Evolutionary conservation across 2,888 invertebrate genomes (phyloP).

Genomic region (Cheilosia variabilis): DNA sequence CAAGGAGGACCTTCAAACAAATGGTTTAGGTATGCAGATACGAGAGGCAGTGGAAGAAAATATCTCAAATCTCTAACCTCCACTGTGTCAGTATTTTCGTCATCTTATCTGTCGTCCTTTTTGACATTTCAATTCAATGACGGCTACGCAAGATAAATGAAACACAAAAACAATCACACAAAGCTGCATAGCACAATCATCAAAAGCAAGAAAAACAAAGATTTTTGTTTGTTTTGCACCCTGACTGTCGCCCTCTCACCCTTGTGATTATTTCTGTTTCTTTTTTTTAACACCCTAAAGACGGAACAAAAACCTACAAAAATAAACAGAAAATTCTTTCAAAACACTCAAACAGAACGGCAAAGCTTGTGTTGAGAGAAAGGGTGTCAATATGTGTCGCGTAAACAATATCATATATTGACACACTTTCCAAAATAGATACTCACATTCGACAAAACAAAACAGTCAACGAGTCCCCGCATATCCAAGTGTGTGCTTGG

Average conservation of each 20-base stretch:
- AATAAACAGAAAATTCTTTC: constrained; percentile 20
- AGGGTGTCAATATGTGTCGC: constrained; percentile 74
- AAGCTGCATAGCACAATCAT: constrained; percentile 30
- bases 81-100: constrained; percentile 54
- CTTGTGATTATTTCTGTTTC: neutral
- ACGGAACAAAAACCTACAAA: constrained; percentile 46
- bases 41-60: constrained; percentile 2
- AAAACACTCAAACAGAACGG: constrained; percentile 44
- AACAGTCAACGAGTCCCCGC: constrained; percentile 9
- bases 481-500: neutral
- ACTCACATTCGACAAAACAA: constrained; percentile 48
- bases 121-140: constrained; percentile 60
- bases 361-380: constrained; percentile 31
- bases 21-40: constrained; percentile 16
- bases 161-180: constrained; percentile 53
- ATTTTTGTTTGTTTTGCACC: constrained; percentile 19
- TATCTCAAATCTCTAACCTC: constrained; percentile 42
- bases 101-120: constrained; percentile 54
- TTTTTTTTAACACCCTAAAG: constrained; percentile 32
- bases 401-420: constrained; percentile 72
- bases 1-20: constrained; percentile 10
- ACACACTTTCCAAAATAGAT: constrained; percentile 73
- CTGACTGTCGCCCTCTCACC: neutral
- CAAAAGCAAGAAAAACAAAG: constrained; percentile 37
- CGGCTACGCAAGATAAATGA: constrained; percentile 34